A percentile compares a stretch with the other conserved stretches of the same genome.
Conservation (phyloP, 2,888 invertebrate genomes). For the Allolobophora icterica region DNA sequence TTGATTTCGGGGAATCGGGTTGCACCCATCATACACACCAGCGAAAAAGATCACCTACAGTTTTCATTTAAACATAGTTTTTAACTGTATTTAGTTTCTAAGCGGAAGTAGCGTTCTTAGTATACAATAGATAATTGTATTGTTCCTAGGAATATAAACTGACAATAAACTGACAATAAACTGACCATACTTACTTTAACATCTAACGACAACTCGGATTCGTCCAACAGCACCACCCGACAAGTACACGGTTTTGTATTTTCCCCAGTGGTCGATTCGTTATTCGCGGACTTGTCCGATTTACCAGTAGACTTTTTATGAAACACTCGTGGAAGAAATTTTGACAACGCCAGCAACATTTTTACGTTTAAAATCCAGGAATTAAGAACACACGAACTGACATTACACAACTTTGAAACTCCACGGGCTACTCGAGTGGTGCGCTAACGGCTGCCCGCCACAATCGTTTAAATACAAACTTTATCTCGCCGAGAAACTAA, state of each 20-base stretch:
- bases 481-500: not conserved
- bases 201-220: slow-evolving; percentile 43
- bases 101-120: too few relatives aligned
- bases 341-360: slow-evolving; percentile 42
- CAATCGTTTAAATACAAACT: not conserved
- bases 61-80: too few relatives aligned
- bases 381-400: not conserved
- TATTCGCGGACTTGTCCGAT: slow-evolving; percentile 36
- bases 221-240: slow-evolving; percentile 44
- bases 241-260: slow-evolving; percentile 37
- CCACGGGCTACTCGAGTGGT: not conserved
- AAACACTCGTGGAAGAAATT: slow-evolving; percentile 40
- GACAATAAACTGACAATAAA: not conserved
- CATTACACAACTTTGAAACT: not conserved
- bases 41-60: too few relatives aligned
- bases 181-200: slow-evolving; percentile 43
- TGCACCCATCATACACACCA: too few relatives aligned
- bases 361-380: not conserved
- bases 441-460: slow-evolving; percentile 6
- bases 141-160: not conserved
- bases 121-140: not conserved
- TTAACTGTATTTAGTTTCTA: too few relatives aligned
- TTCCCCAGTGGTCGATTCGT: slow-evolving; percentile 32
- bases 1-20: too few relatives aligned
- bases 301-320: slow-evolving; percentile 33